A percentile compares a stretch with the other conserved stretches of the same genome.
These are phyloP conservation scores for Microtus pennsylvanicus DNA, from an alignment of 2,113 vertebrate species.

Conservation along the genomic window DNA sequence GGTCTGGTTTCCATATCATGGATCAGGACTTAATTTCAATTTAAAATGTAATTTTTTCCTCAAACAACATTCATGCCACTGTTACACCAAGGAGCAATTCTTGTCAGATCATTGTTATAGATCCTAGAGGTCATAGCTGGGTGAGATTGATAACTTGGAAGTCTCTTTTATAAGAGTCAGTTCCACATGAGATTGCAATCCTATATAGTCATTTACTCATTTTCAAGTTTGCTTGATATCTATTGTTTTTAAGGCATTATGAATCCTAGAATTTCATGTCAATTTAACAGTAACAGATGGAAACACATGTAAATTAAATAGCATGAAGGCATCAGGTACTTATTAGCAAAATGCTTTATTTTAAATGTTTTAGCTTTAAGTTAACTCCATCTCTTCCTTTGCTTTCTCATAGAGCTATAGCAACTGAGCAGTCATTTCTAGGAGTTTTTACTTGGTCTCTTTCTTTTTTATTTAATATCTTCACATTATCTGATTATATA, in stretches of 20 bases:
- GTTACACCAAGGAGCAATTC: too few species aligned
- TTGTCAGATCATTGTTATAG: too few species aligned
- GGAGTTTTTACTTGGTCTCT: neutral
- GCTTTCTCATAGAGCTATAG: neutral
- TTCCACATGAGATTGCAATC: neutral
- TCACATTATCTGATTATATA: neutral
- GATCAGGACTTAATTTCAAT: too few species aligned
- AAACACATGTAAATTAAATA: neutral
- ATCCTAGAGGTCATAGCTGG: too few species aligned
- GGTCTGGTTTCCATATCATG: too few species aligned
- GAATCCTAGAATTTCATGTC: neutral
- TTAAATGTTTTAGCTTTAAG: neutral
- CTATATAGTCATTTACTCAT: neutral
- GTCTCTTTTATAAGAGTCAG: neutral
- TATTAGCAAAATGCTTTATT: neutral
- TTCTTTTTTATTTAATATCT: neutral
- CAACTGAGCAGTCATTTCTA: neutral
- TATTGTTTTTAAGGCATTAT: neutral
- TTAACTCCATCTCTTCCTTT: neutral
- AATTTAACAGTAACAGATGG: neutral
- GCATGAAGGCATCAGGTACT: neutral
- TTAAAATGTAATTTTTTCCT: too few species aligned
- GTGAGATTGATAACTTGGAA: too few species aligned
- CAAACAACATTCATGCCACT: too few species aligned
- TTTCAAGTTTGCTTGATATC: neutral